Conservation (phyloP, 1,140 invertebrate species). For the Limonius californicus region DNA sequence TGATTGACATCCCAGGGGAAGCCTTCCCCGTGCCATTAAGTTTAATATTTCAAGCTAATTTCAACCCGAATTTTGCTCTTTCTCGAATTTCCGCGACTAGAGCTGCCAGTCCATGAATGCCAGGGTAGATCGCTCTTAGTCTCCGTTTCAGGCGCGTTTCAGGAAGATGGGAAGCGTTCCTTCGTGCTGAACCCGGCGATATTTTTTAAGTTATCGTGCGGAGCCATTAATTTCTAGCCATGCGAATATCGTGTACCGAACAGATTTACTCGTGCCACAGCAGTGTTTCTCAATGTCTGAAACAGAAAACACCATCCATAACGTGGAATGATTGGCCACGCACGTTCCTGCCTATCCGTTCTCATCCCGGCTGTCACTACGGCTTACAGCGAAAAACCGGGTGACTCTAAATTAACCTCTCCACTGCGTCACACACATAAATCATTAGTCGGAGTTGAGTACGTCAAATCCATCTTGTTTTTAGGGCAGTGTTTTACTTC, state of each 20-base stretch:
- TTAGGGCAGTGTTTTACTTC: background rate
- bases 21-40: too few relatives aligned
- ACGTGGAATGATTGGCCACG: slow-evolving; percentile 2
- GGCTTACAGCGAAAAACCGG: slow-evolving; percentile 10
- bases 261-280: background rate
- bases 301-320: slow-evolving; percentile 6
- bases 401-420: slow-evolving; percentile 13
- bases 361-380: slow-evolving; percentile 6
- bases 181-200: too few relatives aligned
- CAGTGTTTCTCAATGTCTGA: background rate
- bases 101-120: too few relatives aligned
- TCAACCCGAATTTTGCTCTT: too few relatives aligned
- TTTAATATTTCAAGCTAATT: too few relatives aligned
- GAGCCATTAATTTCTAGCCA: too few relatives aligned
- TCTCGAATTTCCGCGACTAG: too few relatives aligned
- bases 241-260: background rate
- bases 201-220: too few relatives aligned
- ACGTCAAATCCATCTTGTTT: slow-evolving; percentile 9
- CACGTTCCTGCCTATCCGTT: slow-evolving; percentile 10
- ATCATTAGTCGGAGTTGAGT: slow-evolving; percentile 8
- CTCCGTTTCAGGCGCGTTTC: too few relatives aligned
- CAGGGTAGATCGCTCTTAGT: too few relatives aligned
- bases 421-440: slow-evolving; percentile 10
- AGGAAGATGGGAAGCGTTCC: too few relatives aligned
- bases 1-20: too few relatives aligned